A percentile compares a stretch with the other conserved stretches of the same genome.
Conservation (phyloP, 2,113 vertebrate species). For the Illadopsis cleaveri region DNA sequence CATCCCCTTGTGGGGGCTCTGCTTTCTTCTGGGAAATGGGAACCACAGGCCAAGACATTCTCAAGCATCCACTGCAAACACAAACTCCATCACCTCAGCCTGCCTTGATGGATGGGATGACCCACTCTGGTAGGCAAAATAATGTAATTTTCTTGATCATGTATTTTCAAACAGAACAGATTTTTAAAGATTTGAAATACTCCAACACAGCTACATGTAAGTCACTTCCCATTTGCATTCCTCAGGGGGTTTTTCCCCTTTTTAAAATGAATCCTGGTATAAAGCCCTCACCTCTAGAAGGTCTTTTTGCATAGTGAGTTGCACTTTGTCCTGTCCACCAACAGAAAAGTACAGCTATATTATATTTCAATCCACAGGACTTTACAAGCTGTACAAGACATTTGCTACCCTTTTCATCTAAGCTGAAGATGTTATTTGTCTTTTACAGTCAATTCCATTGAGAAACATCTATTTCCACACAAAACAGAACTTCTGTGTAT, state of each 20-base stretch:
- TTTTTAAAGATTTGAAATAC: neutral
- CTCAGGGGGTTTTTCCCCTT: rapidly evolving
- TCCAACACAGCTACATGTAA: rapidly evolving
- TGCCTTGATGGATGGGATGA: neutral
- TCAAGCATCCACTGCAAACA: neutral
- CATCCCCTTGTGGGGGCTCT: neutral
- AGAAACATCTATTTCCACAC: neutral
- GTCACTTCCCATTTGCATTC: rapidly evolving
- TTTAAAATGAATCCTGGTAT: neutral
- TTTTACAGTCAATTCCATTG: neutral
- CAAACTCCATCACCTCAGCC: neutral
- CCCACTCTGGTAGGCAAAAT: neutral
- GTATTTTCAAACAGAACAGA: neutral
- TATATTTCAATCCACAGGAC: neutral
- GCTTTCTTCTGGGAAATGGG: neutral
- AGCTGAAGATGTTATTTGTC: neutral
- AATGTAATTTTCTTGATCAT: rapidly evolving
- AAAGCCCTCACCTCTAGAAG: neutral
- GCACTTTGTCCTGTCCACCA: neutral
- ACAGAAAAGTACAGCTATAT: neutral
- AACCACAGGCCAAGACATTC: neutral
- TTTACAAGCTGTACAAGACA: neutral
- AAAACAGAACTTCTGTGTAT: neutral
- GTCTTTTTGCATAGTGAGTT: neutral
- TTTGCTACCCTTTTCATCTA: neutral